Base-by-base conservation (phyloP, 2,113 vertebrate species). In the Zeus faber region DNA sequence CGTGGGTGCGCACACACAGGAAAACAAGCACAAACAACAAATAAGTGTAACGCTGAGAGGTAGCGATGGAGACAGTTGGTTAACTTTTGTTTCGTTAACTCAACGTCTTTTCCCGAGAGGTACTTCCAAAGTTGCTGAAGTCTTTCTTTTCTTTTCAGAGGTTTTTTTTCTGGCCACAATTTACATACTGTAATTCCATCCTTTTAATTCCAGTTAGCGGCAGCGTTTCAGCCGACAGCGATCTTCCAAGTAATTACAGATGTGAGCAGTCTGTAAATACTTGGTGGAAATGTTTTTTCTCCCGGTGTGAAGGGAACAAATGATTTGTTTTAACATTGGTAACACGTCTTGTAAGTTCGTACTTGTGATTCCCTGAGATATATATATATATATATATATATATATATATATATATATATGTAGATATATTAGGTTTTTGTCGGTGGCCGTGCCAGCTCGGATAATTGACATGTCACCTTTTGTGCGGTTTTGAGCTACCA, bases 211-310 rank as follows among this genome's bases (percentile, higher is more conserved):
- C n/a, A 18, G 39, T 41, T 41, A 41, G 39, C 17, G 16, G 39
- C 4, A 16, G n/a, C 17, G 8, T 16, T 37, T 37, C 33, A 37
- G 33, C n/a, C 11, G n/a, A 41, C 39, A 18, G 13, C 33, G 4
- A 41, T 16, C 22, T 50, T 40, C 56, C 18, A 60, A 52, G 54
- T 11, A 44, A 8, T 14, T 24, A 17, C 20, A 45, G 10, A 61
- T 26, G 40, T 63, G 43, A 29, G 41, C 44, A 1, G 5, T 14
- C 31, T 49, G n/a, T n/a, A n/a, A n/a, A n/a, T n/a, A n/a, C n/a
- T n/a, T n/a, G n/a, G n/a, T n/a, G n/a, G n/a, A n/a, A n/a, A n/a
- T n/a, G n/a, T n/a, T n/a, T n/a, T n/a, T n/a, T n/a, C n/a, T n/a
- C n/a, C n/a, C n/a, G n/a, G n/a, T n/a, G n/a, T n/a, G n/a, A n/a